Evolutionary conservation across 2,797 vertebrate genomes (phyloP).

Genomic region (Mormyrops attenuatus): DNA sequence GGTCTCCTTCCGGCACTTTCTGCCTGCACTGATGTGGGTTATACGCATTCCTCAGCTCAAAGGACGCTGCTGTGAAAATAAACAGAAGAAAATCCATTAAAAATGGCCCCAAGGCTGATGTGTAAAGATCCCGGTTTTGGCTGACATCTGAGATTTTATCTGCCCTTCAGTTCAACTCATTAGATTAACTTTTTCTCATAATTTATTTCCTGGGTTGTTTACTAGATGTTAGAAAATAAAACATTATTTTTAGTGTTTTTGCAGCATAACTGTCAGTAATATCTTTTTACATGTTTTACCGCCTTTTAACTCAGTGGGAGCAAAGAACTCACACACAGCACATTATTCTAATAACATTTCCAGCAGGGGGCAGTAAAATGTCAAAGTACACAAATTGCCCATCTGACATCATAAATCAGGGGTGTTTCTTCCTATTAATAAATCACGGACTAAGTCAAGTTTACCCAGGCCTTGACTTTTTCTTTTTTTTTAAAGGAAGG

Average conservation of each 20-base stretch:
- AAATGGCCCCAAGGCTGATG: background rate
- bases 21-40: background rate
- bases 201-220: background rate
- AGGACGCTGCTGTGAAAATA: background rate
- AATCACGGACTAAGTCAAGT: background rate
- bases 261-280: background rate
- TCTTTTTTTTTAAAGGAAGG: too few relatives aligned
- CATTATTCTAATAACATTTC: background rate
- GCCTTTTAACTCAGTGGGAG: background rate
- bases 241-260: background rate
- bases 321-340: background rate
- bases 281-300: background rate
- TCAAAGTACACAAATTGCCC: background rate
- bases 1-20: background rate
- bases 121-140: background rate
- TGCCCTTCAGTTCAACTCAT: background rate
- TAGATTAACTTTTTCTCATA: background rate
- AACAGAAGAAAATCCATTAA: background rate
- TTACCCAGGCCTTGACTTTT: background rate
- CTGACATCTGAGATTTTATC: slow-evolving; percentile 9
- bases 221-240: background rate
- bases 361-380: slow-evolving; percentile 6
- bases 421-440: too few relatives aligned
- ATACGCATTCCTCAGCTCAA: background rate
- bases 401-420: background rate